A percentile compares a stretch with the other conserved stretches of the same genome.
Evolutionary conservation across 1,140 invertebrate species (phyloP).

Genomic region (Trichomalopsis sarcophagae): DNA sequence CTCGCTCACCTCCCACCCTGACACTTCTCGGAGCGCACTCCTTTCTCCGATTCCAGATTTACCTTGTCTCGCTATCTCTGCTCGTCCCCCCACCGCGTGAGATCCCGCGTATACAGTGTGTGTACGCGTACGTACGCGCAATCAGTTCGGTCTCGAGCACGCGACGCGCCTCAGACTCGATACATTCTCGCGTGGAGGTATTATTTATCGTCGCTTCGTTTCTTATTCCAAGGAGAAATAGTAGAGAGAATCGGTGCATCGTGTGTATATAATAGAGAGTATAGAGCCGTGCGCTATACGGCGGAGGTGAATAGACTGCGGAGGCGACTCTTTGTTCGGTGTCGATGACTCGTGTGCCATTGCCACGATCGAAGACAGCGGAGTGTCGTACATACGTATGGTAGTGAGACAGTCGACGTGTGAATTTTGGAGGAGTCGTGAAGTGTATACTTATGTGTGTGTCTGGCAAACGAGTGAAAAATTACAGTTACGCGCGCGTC

Average conservation of each 20-base stretch:
- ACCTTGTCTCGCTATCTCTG: background rate
- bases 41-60: conserved; percentile 1
- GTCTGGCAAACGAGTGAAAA: no score
- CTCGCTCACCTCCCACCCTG: background rate
- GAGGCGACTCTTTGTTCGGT: background rate
- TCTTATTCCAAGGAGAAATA: no score
- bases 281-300: no score
- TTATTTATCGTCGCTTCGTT: no score
- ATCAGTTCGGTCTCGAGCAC: no score
- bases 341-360: background rate
- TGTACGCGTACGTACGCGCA: no score
- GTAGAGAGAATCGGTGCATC: no score
- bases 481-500: background rate
- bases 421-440: background rate
- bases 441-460: no score
- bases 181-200: no score
- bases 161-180: no score
- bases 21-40: background rate
- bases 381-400: background rate
- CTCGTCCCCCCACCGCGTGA: background rate
- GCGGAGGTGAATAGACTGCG: no score
- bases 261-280: no score
- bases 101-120: background rate
- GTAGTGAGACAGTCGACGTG: background rate
- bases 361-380: background rate